Conservation (phyloP, 2,113 vertebrate genomes). For the Urocolius indicus region DNA sequence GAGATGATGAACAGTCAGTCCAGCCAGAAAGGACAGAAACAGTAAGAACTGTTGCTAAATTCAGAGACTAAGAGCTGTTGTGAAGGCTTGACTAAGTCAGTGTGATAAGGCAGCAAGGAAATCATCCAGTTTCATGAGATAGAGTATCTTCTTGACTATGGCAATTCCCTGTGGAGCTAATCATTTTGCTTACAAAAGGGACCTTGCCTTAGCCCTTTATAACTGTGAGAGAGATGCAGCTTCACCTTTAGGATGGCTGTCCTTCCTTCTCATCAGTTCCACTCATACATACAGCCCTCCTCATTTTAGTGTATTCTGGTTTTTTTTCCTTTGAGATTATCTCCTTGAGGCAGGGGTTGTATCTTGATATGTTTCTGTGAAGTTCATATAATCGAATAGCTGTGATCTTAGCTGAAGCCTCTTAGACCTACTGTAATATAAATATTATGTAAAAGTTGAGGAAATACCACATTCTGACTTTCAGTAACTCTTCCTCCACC, state of each 20-base stretch:
- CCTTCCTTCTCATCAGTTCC: neutral
- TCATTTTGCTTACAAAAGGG: conserved; percentile 19
- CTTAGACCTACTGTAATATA: conserved; percentile 10
- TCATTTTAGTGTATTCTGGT: neutral
- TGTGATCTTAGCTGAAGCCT: conserved; percentile 14
- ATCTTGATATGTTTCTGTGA: neutral
- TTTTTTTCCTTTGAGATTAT: neutral
- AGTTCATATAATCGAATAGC: neutral
- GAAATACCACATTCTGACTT: neutral
- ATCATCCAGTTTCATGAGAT: neutral
- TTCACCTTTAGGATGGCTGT: neutral
- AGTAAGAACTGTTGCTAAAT: neutral
- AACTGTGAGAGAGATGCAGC: neutral
- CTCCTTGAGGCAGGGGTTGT: neutral
- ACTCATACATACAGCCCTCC: neutral
- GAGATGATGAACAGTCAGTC: neutral
- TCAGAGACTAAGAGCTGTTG: neutral
- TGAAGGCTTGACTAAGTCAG: neutral
- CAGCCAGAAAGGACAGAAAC: neutral
- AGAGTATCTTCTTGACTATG: neutral
- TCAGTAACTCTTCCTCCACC: neutral
- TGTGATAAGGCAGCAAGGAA: neutral
- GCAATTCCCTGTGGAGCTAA: conserved; percentile 10
- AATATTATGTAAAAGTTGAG: conserved; percentile 13
- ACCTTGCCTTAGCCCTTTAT: neutral